These are phyloP conservation scores for Dendroctonus valens DNA, from an alignment of 1,140 invertebrate genomes.

Conservation along the genomic window DNA sequence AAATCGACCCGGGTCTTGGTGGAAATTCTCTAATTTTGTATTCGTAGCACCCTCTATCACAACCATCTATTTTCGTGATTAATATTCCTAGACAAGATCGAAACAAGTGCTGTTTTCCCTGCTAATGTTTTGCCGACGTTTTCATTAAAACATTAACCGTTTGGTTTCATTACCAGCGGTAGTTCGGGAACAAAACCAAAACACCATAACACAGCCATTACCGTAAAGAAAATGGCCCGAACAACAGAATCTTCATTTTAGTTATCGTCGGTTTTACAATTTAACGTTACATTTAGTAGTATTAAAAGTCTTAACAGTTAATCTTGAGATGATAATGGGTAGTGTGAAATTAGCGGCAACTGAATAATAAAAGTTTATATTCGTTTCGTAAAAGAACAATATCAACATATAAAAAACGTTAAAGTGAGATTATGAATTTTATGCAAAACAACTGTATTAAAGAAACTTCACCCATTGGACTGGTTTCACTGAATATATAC, in stretches of 20 bases:
- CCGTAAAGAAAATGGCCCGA: slow-evolving; percentile 27
- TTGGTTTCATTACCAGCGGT: slow-evolving; percentile 21
- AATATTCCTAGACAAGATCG: slow-evolving; percentile 5
- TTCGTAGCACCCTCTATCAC: background rate
- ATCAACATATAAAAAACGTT: too few species aligned
- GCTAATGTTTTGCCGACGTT: slow-evolving; percentile 17
- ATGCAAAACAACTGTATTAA: too few species aligned
- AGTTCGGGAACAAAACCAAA: slow-evolving; percentile 29
- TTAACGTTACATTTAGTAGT: slow-evolving; percentile 11
- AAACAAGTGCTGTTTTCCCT: slow-evolving; percentile 6
- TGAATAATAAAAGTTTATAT: background rate
- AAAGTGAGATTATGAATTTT: too few species aligned
- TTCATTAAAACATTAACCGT: slow-evolving; percentile 31
- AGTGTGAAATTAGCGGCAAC: background rate
- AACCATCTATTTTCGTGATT: slow-evolving; percentile 12
- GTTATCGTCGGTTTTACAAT: slow-evolving; percentile 19
- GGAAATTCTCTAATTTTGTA: slow-evolving; percentile 5
- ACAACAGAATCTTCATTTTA: slow-evolving; percentile 20
- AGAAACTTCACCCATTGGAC: too few species aligned
- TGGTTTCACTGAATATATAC: too few species aligned
- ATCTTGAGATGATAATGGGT: background rate
- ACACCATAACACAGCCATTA: slow-evolving; percentile 25
- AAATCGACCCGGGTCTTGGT: background rate
- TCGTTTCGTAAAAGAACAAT: background rate
- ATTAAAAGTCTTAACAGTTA: slow-evolving; percentile 18